phyloP scores from a whole-genome alignment of 1,140 invertebrate genomes.

The Temnothorax nylanderi region DNA sequence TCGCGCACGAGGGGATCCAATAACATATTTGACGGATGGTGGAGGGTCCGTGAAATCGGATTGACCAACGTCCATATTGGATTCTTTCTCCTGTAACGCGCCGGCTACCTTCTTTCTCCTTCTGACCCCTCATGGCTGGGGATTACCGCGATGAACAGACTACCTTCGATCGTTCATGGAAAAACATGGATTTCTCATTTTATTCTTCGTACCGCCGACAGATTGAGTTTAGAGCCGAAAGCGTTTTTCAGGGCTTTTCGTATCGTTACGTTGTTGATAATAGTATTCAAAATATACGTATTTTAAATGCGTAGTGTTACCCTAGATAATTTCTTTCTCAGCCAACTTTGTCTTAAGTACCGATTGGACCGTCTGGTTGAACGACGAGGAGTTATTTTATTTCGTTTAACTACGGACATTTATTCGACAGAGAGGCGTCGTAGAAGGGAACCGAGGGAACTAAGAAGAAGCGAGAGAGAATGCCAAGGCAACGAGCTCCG shows the following conservation, averaged over 20 bases:
- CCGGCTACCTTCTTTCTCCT: slow-evolving; percentile 30
- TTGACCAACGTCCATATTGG: slow-evolving; percentile 84
- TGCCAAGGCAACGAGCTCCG: slow-evolving; percentile 63
- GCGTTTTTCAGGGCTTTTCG: neutral
- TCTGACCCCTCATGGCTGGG: slow-evolving; percentile 41
- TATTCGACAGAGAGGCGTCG: slow-evolving; percentile 26
- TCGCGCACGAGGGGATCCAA: slow-evolving; percentile 77
- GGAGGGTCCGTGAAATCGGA: slow-evolving; percentile 83
- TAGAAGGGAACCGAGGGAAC: slow-evolving; percentile 1
- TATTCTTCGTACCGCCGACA: slow-evolving; percentile 25
- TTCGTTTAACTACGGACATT: slow-evolving; percentile 56
- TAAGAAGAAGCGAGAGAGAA: slow-evolving; percentile 51
- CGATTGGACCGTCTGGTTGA: slow-evolving; percentile 61
- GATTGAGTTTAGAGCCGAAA: slow-evolving; percentile 46
- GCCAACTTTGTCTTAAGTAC: slow-evolving; percentile 55
- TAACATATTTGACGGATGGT: slow-evolving; percentile 83
- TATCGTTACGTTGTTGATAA: slow-evolving; percentile 12
- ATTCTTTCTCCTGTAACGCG: slow-evolving; percentile 46
- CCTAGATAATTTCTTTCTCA: slow-evolving; percentile 25
- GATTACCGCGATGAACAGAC: slow-evolving; percentile 67
- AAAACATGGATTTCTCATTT: slow-evolving; percentile 62
- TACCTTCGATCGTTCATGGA: slow-evolving; percentile 53
- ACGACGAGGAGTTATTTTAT: slow-evolving; percentile 68
- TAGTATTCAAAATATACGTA: neutral
- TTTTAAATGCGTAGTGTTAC: slow-evolving; percentile 27